These are phyloP conservation scores for Amblyornis subalaris DNA, from an alignment of 2,113 vertebrate species.

Conservation along the genomic window DNA sequence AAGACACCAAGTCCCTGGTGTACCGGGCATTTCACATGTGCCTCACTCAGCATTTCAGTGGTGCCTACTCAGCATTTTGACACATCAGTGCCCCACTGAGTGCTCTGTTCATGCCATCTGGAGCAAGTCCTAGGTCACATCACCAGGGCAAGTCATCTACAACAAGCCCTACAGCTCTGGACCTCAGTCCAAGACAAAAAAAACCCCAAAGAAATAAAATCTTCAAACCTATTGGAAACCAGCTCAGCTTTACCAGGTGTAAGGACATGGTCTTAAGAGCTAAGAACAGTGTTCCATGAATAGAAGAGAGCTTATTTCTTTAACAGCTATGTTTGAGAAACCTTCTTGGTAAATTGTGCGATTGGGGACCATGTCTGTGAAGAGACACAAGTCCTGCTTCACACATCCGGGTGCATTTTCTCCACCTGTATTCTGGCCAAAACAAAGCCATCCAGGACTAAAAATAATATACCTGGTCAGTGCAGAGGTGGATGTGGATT, in stretches of 20 bases:
- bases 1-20: not conserved
- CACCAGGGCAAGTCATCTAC: not conserved
- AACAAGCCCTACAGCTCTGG: not conserved
- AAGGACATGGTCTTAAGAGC: not conserved
- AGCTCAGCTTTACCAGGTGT: not conserved
- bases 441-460: not conserved
- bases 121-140: not conserved
- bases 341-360: not conserved
- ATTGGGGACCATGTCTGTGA: fast-evolving
- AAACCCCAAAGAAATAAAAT: not conserved
- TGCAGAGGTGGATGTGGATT: not conserved
- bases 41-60: not conserved
- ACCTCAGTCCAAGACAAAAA: not conserved
- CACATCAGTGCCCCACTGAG: not conserved
- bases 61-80: not conserved
- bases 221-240: not conserved
- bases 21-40: not conserved
- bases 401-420: not conserved
- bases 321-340: not conserved
- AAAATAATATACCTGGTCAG: not conserved
- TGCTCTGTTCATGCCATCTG: not conserved
- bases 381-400: not conserved
- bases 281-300: not conserved
- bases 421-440: not conserved
- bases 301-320: not conserved